phyloP scores from a whole-genome alignment of 2,797 vertebrate species.

The Falco columbarius region DNA sequence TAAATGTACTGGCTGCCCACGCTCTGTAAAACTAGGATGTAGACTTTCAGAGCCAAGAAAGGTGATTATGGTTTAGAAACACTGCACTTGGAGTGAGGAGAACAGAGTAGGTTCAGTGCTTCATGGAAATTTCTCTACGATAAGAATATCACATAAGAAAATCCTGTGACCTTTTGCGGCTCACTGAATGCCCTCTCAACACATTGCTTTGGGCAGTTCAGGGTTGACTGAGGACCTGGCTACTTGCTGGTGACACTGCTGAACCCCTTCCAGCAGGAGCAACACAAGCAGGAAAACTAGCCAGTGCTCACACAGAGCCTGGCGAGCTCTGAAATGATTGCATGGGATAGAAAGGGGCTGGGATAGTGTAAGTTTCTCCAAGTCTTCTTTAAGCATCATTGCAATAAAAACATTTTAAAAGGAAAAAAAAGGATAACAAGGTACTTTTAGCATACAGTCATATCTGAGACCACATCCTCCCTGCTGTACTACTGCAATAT shows the following conservation, averaged over 20 bases:
- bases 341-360: background rate
- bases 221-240: background rate
- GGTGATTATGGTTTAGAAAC: background rate
- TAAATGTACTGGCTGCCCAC: background rate
- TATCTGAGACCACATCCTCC: background rate
- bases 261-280: background rate
- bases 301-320: background rate
- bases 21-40: background rate
- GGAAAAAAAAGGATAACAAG: rapidly evolving
- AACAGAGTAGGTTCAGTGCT: background rate
- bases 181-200: background rate
- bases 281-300: background rate
- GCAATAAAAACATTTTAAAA: background rate
- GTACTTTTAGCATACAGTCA: background rate
- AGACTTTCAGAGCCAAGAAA: background rate
- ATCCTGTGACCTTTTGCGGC: background rate
- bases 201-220: background rate
- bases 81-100: background rate
- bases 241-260: rapidly evolving
- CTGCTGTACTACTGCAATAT: background rate
- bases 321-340: background rate
- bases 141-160: background rate
- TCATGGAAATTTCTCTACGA: background rate
- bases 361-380: background rate
- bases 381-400: background rate